These are phyloP conservation scores for Drosophila falleni DNA, from an alignment of 2,888 invertebrate species.

Conservation along the genomic window DNA sequence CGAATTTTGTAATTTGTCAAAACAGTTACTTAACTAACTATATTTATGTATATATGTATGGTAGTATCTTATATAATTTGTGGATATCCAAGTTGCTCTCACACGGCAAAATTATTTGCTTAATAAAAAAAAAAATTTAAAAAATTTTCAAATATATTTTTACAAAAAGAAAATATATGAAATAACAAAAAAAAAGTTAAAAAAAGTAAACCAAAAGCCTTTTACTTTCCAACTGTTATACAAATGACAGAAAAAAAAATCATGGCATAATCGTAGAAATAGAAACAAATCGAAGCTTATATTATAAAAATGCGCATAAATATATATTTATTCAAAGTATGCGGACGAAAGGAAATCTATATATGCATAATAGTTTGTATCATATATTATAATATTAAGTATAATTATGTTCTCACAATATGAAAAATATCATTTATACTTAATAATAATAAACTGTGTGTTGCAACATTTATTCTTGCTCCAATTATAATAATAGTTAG, in stretches of 20 bases:
- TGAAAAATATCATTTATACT: slow-evolving; percentile 26
- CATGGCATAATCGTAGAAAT: slow-evolving; percentile 3
- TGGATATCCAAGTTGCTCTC: slow-evolving; percentile 42
- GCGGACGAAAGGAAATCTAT: slow-evolving; percentile 36
- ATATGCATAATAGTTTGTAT: slow-evolving; percentile 19
- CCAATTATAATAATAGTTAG: slow-evolving; percentile 11
- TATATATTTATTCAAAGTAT: slow-evolving; percentile 54
- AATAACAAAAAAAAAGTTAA: slow-evolving; percentile 7
- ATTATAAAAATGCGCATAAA: slow-evolving; percentile 56
- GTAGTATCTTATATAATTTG: slow-evolving; percentile 52
- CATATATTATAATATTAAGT: slow-evolving; percentile 37
- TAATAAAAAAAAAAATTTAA: slow-evolving; percentile 14
- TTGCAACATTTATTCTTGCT: slow-evolving; percentile 33
- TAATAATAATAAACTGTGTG: slow-evolving; percentile 29
- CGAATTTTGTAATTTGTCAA: neutral
- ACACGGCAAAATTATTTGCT: slow-evolving; percentile 26
- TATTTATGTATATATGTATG: slow-evolving; percentile 46
- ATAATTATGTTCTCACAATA: slow-evolving; percentile 41
- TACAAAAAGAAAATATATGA: slow-evolving; percentile 18
- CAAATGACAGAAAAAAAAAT: slow-evolving; percentile 21
- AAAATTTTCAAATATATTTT: slow-evolving; percentile 11
- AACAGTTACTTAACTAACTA: slow-evolving; percentile 8
- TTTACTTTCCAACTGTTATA: slow-evolving; percentile 44
- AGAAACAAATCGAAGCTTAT: slow-evolving; percentile 25
- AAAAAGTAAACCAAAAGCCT: slow-evolving; percentile 1